A percentile compares a stretch with the other conserved stretches of the same genome.
phyloP scores from a whole-genome alignment of 2,888 invertebrate genomes.

The Micoletzkya japonica region DNA sequence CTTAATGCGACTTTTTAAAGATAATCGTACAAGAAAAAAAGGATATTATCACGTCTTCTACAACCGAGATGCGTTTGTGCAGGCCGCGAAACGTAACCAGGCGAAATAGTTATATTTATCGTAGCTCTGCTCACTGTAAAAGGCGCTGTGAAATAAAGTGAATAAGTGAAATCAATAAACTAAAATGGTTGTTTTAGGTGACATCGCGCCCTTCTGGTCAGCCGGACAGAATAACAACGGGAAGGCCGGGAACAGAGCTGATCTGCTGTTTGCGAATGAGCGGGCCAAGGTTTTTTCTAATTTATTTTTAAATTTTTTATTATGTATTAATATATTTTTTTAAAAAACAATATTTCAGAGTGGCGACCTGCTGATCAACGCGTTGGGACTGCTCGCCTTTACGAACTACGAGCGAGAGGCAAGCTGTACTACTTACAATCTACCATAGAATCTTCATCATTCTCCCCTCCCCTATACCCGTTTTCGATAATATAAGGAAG shows the following conservation, averaged over 20 bases:
- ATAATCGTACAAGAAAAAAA: too few relatives aligned
- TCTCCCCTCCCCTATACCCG: too few relatives aligned
- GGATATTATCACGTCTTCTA: too few relatives aligned
- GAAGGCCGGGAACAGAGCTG: background rate
- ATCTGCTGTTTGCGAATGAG: background rate
- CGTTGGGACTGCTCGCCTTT: constrained; percentile 45
- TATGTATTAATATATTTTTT: too few relatives aligned
- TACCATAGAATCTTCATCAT: background rate
- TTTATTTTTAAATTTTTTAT: background rate
- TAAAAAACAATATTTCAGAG: constrained; percentile 33
- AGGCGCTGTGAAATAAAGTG: too few relatives aligned
- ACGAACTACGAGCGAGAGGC: constrained; percentile 32
- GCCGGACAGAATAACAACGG: too few relatives aligned
- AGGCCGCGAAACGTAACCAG: too few relatives aligned
- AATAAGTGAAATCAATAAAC: too few relatives aligned
- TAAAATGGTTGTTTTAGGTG: constrained; percentile 9
- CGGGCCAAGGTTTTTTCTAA: background rate
- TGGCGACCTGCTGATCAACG: constrained; percentile 46
- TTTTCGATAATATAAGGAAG: background rate
- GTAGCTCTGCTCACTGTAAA: too few relatives aligned
- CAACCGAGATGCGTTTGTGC: too few relatives aligned
- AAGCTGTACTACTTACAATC: background rate
- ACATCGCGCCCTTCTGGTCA: constrained; percentile 33
- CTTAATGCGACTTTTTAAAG: too few relatives aligned
- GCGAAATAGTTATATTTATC: too few relatives aligned